A percentile compares a stretch with the other conserved stretches of the same genome.
Evolutionary conservation across 1,140 invertebrate species (phyloP).

Genomic region (Danaus plexippus): DNA sequence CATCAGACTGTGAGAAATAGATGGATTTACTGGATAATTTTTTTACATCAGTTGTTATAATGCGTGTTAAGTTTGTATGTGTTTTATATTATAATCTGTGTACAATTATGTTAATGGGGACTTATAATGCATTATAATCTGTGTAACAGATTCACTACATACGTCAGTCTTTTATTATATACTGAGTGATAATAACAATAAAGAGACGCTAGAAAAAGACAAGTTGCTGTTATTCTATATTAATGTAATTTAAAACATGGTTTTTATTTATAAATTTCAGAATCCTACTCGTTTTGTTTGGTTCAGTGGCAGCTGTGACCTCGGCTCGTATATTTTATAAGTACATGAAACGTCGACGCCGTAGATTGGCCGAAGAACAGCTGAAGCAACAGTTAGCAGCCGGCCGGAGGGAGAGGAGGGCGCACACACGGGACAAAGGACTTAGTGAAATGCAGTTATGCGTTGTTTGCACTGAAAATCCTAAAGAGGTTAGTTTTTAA

Average conservation of each 20-base stretch:
- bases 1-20: too few relatives aligned
- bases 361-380: slow-evolving; percentile 72
- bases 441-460: slow-evolving; percentile 79
- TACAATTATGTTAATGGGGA: too few relatives aligned
- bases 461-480: slow-evolving; percentile 83
- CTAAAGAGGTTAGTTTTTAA: slow-evolving; percentile 74
- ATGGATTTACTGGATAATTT: too few relatives aligned
- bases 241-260: not conserved
- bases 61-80: too few relatives aligned
- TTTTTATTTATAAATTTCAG: slow-evolving; percentile 49
- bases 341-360: slow-evolving; percentile 73
- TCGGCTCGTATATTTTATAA: slow-evolving; percentile 76
- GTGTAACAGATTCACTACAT: too few relatives aligned
- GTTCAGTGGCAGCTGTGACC: slow-evolving; percentile 77
- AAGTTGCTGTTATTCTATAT: too few relatives aligned
- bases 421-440: slow-evolving; percentile 74
- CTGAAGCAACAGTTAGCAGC: slow-evolving; percentile 75
- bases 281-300: slow-evolving; percentile 77
- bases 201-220: too few relatives aligned
- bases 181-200: too few relatives aligned
- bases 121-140: too few relatives aligned
- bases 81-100: too few relatives aligned
- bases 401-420: slow-evolving; percentile 76
- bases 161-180: too few relatives aligned
- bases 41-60: too few relatives aligned